Evolutionary conservation across 2,888 invertebrate species (phyloP).

Genomic region (Cyrtodaria siliqua): DNA sequence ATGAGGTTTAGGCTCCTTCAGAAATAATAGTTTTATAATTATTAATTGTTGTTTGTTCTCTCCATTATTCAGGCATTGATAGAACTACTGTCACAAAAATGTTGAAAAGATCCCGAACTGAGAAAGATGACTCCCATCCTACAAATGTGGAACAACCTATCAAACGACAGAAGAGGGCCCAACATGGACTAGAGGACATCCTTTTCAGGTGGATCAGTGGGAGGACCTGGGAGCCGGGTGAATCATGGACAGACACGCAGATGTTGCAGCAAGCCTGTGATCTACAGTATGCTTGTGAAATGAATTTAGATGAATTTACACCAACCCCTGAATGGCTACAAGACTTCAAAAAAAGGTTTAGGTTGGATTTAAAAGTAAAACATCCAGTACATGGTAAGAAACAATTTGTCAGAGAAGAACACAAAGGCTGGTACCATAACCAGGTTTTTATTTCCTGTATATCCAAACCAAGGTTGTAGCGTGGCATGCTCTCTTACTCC

Average conservation of each 20-base stretch:
- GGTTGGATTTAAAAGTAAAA: too few relatives aligned
- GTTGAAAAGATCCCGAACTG: slow-evolving; percentile 54
- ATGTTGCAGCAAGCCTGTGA: slow-evolving; percentile 26
- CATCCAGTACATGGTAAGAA: too few relatives aligned
- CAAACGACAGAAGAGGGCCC: slow-evolving; percentile 1
- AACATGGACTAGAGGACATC: slow-evolving; percentile 39
- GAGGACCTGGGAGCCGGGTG: background rate
- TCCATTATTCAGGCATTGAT: slow-evolving; percentile 40
- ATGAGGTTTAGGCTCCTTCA: too few relatives aligned
- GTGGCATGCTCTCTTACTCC: too few relatives aligned
- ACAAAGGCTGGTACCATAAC: too few relatives aligned
- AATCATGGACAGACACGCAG: slow-evolving; percentile 22
- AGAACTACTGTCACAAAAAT: slow-evolving; percentile 68
- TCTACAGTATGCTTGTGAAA: slow-evolving; percentile 14
- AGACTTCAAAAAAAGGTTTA: slow-evolving; percentile 23
- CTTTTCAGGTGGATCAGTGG: slow-evolving; percentile 36
- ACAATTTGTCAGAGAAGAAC: too few relatives aligned
- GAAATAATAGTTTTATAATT: too few relatives aligned
- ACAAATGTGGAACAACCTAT: slow-evolving; percentile 2
- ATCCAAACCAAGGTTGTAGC: too few relatives aligned
- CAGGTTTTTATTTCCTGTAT: too few relatives aligned
- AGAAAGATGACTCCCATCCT: slow-evolving; percentile 8
- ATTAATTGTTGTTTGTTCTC: background rate
- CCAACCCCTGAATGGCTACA: slow-evolving; percentile 20
- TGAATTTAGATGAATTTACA: slow-evolving; percentile 5